Conservation (phyloP, 2,888 invertebrate genomes). For the Xylophagus ater region DNA sequence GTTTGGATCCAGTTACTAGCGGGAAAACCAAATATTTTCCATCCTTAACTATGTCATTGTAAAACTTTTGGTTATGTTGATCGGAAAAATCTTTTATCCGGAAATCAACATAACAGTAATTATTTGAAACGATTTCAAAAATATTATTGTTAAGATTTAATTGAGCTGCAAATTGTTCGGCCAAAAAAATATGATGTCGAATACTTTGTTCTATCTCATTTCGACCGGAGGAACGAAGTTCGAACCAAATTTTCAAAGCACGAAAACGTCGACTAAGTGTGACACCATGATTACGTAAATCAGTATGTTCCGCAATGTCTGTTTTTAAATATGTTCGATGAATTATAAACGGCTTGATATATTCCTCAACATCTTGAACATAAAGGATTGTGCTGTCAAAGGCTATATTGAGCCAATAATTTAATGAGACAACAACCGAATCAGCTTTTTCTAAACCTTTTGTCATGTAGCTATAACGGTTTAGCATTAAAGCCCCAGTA, state of each 20-base stretch:
- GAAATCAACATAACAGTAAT: too few species aligned
- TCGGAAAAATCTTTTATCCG: too few species aligned
- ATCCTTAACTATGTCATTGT: too few species aligned
- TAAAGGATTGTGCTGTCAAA: neutral
- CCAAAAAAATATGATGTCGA: too few species aligned
- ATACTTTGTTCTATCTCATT: too few species aligned
- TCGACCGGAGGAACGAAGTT: neutral
- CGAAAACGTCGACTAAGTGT: neutral
- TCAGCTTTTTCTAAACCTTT: neutral
- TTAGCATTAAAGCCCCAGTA: neutral
- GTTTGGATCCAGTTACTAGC: too few species aligned
- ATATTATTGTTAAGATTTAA: too few species aligned
- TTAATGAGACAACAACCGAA: neutral
- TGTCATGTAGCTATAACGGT: neutral
- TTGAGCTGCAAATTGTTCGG: too few species aligned
- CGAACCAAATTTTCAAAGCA: neutral
- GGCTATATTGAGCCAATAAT: neutral
- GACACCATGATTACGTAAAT: neutral
- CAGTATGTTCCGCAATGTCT: neutral
- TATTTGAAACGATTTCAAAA: too few species aligned
- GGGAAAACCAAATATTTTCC: too few species aligned
- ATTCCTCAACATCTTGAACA: neutral
- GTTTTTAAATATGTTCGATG: neutral
- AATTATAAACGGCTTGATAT: neutral
- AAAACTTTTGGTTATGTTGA: too few species aligned